These are phyloP conservation scores for Antheraea pernyi DNA, from an alignment of 1,140 invertebrate species.

Conservation along the genomic window DNA sequence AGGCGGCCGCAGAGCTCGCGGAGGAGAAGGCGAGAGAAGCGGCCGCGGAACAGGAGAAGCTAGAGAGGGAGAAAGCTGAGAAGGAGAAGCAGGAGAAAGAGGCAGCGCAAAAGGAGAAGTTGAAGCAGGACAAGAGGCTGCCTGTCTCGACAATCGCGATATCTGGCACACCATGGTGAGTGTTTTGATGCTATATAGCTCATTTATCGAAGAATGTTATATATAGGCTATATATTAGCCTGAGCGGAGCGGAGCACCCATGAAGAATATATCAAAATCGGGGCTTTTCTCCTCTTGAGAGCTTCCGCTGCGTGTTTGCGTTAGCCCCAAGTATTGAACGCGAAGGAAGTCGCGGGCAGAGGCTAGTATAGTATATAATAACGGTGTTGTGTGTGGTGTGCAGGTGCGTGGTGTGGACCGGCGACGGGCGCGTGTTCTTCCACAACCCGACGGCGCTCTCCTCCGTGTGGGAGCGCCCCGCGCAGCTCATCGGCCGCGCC, in stretches of 20 bases:
- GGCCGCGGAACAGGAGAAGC: constrained; percentile 74
- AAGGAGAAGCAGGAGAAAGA: constrained; percentile 74
- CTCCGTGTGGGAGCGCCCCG: constrained; percentile 98
- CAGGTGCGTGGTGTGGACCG: constrained; percentile 99
- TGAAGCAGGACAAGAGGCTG: constrained; percentile 88
- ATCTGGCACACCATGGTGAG: constrained; percentile 97
- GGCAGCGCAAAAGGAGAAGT: constrained; percentile 79
- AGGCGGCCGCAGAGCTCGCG: constrained; percentile 42
- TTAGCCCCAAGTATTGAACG: too few species aligned
- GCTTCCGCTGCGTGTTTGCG: too few species aligned
- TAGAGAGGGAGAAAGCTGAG: constrained; percentile 84
- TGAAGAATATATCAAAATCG: too few species aligned
- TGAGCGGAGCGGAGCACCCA: too few species aligned
- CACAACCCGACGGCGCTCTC: constrained; percentile 95
- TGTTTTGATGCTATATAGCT: too few species aligned
- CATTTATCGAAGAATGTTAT: too few species aligned
- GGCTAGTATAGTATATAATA: too few species aligned
- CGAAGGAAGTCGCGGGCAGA: too few species aligned
- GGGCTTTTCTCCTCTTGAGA: too few species aligned
- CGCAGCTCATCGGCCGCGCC: constrained; percentile 90
- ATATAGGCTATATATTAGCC: too few species aligned
- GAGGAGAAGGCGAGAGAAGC: constrained; percentile 36
- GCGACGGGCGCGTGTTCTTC: constrained; percentile 96
- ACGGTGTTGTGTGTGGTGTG: background rate
- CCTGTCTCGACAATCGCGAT: constrained; percentile 98